phyloP scores from a whole-genome alignment of 2,113 vertebrate species.

The Hippocampus guttulatus region DNA sequence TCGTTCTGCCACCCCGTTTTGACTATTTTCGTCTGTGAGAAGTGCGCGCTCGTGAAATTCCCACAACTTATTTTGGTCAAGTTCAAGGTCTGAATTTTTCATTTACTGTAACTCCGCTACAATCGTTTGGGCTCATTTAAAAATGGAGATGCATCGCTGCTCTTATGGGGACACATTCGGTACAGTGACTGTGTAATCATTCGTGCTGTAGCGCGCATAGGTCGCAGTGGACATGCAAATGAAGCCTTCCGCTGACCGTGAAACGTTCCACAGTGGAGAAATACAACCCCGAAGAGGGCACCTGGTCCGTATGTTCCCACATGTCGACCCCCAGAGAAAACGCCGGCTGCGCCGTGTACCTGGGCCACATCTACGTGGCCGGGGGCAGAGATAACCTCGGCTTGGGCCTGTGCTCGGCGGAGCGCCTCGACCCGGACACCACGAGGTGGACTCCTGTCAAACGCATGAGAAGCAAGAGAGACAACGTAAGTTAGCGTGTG shows the following conservation, averaged over 20 bases:
- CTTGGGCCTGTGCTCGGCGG: constrained; percentile 54
- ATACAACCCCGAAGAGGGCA: constrained; percentile 57
- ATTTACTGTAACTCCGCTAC: neutral
- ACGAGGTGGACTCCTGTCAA: constrained; percentile 57
- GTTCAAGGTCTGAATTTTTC: neutral
- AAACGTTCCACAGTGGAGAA: constrained; percentile 60
- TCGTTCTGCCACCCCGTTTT: constrained; percentile 23
- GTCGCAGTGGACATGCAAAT: constrained; percentile 11
- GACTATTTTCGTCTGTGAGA: constrained; percentile 68
- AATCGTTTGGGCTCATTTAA: neutral
- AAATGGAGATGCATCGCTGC: neutral
- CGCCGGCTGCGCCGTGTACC: constrained; percentile 54
- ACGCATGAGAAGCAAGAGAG: constrained; percentile 60
- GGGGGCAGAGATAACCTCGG: constrained; percentile 61
- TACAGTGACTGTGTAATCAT: neutral
- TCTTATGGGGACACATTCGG: neutral
- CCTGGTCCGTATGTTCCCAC: constrained; percentile 53
- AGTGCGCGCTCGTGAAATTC: constrained; percentile 48
- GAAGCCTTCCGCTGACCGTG: constrained; percentile 8
- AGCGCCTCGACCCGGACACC: constrained; percentile 57
- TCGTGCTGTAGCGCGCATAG: constrained; percentile 5
- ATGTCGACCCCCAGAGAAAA: constrained; percentile 60
- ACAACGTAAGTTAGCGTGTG: constrained; percentile 44
- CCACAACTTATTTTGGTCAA: constrained; percentile 46
- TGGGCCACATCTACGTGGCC: constrained; percentile 58